Evolutionary conservation across 2,797 vertebrate genomes (phyloP).

Genomic region (Danio kyathit): DNA sequence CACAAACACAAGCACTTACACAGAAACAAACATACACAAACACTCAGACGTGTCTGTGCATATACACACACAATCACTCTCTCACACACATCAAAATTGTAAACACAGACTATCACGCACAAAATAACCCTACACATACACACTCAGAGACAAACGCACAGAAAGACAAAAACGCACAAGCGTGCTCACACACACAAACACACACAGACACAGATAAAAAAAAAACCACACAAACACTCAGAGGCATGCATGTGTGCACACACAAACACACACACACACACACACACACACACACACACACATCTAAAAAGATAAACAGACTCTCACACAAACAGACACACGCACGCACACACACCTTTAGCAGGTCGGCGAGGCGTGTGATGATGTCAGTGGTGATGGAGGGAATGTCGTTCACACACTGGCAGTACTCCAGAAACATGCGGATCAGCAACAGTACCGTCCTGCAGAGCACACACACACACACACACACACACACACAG

Average conservation of each 20-base stretch:
- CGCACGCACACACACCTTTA: conserved; percentile 84
- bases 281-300: not conserved
- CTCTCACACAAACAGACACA: not conserved
- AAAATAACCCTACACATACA: too few relatives aligned
- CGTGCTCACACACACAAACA: too few relatives aligned
- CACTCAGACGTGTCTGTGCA: too few relatives aligned
- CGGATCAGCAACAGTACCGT: conserved; percentile 96
- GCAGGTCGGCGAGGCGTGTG: conserved; percentile 91
- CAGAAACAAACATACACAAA: too few relatives aligned
- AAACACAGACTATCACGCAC: too few relatives aligned
- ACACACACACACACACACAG: not conserved
- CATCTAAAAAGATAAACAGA: too few relatives aligned
- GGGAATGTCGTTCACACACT: conserved; percentile 97
- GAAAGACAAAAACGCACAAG: too few relatives aligned
- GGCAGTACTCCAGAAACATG: conserved; percentile 98
- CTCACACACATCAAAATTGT: not conserved
- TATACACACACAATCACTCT: not conserved
- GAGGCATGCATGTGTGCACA: too few relatives aligned
- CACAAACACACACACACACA: not conserved
- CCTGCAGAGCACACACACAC: conserved; percentile 68
- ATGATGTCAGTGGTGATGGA: conserved; percentile 97
- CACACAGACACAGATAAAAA: too few relatives aligned
- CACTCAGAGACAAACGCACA: not conserved
- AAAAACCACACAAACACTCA: too few relatives aligned
- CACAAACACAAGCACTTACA: too few relatives aligned